Percentiles rank a stretch among this genome's conserved stretches.
phyloP scores from a whole-genome alignment of 2,797 vertebrate genomes.

The Enteromius mattozi region DNA sequence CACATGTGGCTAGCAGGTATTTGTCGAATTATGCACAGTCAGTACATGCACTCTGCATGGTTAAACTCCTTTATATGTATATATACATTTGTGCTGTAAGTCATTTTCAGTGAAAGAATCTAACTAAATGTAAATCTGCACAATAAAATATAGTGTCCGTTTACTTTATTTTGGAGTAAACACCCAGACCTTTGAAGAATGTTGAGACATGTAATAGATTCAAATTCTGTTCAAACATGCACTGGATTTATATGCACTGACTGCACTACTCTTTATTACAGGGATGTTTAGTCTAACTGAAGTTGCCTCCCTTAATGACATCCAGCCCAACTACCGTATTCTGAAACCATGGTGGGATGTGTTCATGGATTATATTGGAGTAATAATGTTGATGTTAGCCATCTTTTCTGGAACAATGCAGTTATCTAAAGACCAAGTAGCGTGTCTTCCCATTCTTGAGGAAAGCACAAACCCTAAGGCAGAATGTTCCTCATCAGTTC shows the following conservation, averaged over 20 bases:
- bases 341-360: conserved; percentile 99
- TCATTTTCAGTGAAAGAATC: background rate
- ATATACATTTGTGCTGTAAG: background rate
- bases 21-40: background rate
- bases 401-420: conserved; percentile 99
- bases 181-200: background rate
- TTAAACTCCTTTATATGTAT: background rate
- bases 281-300: conserved; percentile 99
- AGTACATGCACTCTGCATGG: background rate
- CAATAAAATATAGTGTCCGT: background rate
- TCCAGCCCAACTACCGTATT: conserved; percentile 96
- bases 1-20: conserved; percentile 6
- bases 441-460: conserved; percentile 93
- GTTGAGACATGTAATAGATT: conserved; percentile 9
- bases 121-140: background rate
- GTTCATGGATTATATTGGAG: conserved; percentile 99
- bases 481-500: conserved; percentile 64
- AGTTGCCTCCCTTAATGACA: conserved; percentile 97
- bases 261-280: conserved; percentile 66
- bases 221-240: conserved; percentile 33
- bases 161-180: background rate
- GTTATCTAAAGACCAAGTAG: conserved; percentile 97
- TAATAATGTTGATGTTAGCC: conserved; percentile 97
- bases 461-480: conserved; percentile 46
- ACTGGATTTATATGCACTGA: conserved; percentile 8